These are phyloP conservation scores for Cotesia chilonis DNA, from an alignment of 1,140 invertebrate genomes.

Conservation along the genomic window DNA sequence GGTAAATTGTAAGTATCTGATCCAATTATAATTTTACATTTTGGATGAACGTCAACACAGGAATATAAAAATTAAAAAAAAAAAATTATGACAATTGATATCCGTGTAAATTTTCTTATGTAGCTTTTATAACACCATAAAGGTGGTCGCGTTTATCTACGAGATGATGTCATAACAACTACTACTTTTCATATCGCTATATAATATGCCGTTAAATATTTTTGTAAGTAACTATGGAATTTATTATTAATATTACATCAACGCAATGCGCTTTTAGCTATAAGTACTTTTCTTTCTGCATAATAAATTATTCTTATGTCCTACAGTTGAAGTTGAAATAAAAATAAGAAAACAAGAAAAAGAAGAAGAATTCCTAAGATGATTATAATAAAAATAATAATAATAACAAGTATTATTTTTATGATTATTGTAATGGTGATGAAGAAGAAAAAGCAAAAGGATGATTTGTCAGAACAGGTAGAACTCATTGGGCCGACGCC, in stretches of 20 bases:
- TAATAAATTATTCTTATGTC: neutral
- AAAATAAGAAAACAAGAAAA: too few species aligned
- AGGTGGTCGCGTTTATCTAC: neutral
- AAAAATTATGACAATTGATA: too few species aligned
- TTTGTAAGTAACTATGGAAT: neutral
- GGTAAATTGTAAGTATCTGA: too few species aligned
- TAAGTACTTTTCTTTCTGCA: neutral
- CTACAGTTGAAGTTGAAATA: too few species aligned
- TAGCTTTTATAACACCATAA: neutral
- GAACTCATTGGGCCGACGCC: neutral
- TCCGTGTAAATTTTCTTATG: conserved; percentile 3
- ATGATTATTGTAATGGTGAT: too few species aligned
- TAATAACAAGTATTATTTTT: too few species aligned
- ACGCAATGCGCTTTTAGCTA: neutral
- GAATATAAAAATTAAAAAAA: too few species aligned
- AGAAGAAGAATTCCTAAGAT: too few species aligned
- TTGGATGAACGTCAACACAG: too few species aligned
- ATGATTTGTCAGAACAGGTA: conserved; percentile 7
- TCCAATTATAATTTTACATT: too few species aligned
- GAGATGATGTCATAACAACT: neutral
- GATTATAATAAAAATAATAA: too few species aligned
- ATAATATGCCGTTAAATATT: neutral
- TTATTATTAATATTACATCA: neutral
- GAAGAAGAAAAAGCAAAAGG: neutral
- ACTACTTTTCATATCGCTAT: neutral